Percentiles rank a stretch among this genome's conserved stretches.
phyloP scores from a whole-genome alignment of 2,113 vertebrate genomes.

The Melozone crissalis region DNA sequence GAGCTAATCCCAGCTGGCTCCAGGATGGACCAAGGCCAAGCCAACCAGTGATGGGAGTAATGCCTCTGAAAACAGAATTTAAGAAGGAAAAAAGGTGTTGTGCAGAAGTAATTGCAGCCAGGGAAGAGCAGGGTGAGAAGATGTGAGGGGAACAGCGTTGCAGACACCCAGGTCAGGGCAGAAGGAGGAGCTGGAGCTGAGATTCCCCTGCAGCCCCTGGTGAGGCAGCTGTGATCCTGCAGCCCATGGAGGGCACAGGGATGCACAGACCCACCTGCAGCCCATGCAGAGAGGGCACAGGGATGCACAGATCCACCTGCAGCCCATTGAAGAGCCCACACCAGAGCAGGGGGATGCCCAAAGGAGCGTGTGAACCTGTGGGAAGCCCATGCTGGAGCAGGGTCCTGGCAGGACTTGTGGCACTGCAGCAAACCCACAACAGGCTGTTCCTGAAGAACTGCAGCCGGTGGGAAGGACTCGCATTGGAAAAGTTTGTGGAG shows the following conservation, averaged over 20 bases:
- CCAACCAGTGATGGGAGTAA: background rate
- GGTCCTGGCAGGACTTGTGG: background rate
- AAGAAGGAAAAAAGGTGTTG: background rate
- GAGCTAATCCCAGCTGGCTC: background rate
- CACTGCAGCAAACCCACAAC: background rate
- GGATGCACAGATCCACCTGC: too few species aligned
- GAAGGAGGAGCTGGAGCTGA: background rate
- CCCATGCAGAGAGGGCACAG: too few species aligned
- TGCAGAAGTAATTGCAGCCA: background rate
- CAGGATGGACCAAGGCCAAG: background rate
- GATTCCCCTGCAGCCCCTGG: too few species aligned
- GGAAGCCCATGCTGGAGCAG: background rate
- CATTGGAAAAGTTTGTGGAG: background rate
- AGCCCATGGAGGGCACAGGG: too few species aligned
- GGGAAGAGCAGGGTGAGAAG: background rate
- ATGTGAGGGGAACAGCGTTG: background rate
- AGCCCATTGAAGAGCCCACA: background rate
- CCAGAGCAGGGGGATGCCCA: background rate
- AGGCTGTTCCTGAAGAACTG: background rate
- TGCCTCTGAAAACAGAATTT: background rate
- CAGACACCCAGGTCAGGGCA: background rate
- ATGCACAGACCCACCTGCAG: too few species aligned
- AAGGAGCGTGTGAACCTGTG: background rate
- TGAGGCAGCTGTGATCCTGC: too few species aligned
- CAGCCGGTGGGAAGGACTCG: accelerated